Evolutionary conservation across 2,113 vertebrate species (phyloP).

Genomic region (Bubo blakistoni): DNA sequence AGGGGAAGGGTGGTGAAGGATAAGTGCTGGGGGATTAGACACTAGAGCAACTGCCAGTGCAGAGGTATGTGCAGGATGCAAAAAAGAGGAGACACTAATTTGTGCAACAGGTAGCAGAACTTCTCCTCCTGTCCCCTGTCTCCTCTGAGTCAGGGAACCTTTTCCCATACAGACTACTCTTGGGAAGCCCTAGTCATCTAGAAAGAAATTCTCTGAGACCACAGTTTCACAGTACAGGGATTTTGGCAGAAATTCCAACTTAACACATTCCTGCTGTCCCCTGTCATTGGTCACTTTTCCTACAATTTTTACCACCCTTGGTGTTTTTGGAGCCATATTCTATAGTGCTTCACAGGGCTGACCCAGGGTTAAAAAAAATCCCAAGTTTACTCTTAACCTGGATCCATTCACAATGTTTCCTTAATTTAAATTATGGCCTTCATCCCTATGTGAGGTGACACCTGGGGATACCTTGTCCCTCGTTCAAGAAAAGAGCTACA

Average conservation of each 20-base stretch:
- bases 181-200: background rate
- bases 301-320: background rate
- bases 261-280: background rate
- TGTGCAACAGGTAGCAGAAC: background rate
- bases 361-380: background rate
- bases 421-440: background rate
- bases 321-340: background rate
- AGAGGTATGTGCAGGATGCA: background rate
- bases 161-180: background rate
- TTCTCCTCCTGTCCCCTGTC: background rate
- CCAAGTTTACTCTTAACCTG: background rate
- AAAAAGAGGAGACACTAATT: background rate
- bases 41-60: background rate
- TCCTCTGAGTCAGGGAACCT: background rate
- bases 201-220: background rate
- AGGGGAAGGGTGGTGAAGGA: background rate
- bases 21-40: background rate
- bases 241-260: background rate
- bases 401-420: background rate
- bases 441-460: background rate
- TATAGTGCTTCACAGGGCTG: fast-evolving
- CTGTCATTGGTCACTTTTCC: background rate
- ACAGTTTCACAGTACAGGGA: background rate
- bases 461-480: background rate
- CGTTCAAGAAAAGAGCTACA: background rate